A percentile compares a stretch with the other conserved stretches of the same genome.
Conservation (phyloP, 1,140 invertebrate species). For the Mactra quadrangularis region DNA sequence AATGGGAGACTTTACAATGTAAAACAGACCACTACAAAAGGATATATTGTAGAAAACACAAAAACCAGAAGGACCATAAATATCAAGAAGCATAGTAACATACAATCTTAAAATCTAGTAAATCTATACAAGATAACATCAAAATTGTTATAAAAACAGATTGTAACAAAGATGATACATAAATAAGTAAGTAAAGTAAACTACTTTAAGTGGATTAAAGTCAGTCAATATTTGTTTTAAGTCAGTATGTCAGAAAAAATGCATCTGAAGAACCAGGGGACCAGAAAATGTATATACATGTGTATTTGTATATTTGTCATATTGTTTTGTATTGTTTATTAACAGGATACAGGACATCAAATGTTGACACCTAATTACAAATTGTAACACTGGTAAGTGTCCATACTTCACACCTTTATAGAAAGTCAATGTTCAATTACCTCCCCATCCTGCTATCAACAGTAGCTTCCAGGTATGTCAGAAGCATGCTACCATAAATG, state of each 20-base stretch:
- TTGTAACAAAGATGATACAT: constrained; percentile 26
- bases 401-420: neutral
- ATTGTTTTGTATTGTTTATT: constrained; percentile 34
- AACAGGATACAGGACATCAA: constrained; percentile 27
- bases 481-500: too few species aligned
- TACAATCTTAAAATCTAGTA: too few species aligned
- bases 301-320: too few species aligned
- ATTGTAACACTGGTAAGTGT: constrained; percentile 9
- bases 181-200: neutral
- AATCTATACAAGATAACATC: constrained; percentile 21
- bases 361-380: constrained; percentile 25
- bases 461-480: too few species aligned
- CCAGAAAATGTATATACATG: too few species aligned
- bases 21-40: too few species aligned
- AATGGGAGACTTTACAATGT: too few species aligned
- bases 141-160: constrained; percentile 25
- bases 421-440: constrained; percentile 2
- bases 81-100: too few species aligned
- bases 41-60: too few species aligned
- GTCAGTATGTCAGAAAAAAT: constrained; percentile 10
- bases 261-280: too few species aligned
- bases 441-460: too few species aligned
- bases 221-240: constrained; percentile 34
- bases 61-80: too few species aligned
- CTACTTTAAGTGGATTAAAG: constrained; percentile 43